A percentile compares a stretch with the other conserved stretches of the same genome.
These are phyloP conservation scores for Troides oblongomaculatus DNA, from an alignment of 2,888 invertebrate genomes.

Conservation along the genomic window DNA sequence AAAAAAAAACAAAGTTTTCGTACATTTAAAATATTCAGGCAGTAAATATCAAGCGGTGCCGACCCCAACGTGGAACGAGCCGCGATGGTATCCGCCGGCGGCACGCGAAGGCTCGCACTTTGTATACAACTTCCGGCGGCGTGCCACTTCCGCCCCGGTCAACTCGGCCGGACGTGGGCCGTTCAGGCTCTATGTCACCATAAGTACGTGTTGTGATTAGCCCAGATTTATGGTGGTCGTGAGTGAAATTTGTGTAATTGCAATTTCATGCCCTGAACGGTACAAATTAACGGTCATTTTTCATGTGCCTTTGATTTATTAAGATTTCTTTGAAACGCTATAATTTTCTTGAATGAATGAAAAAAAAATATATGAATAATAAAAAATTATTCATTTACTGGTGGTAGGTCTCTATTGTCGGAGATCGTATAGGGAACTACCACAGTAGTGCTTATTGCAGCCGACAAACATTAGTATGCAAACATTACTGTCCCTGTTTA, in stretches of 20 bases:
- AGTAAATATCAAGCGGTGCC: background rate
- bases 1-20: background rate
- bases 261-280: constrained; percentile 29
- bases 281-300: constrained; percentile 13
- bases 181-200: constrained; percentile 73
- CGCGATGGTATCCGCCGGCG: constrained; percentile 35
- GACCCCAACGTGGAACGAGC: constrained; percentile 20
- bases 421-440: too few relatives aligned
- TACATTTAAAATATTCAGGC: background rate
- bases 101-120: constrained; percentile 77
- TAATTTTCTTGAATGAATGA: background rate
- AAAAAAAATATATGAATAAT: too few relatives aligned
- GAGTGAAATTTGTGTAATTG: constrained; percentile 58
- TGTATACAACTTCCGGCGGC: constrained; percentile 73
- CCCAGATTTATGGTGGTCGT: constrained; percentile 58
- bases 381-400: too few relatives aligned
- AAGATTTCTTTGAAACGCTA: background rate
- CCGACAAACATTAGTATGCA: too few relatives aligned
- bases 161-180: constrained; percentile 61
- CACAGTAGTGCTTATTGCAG: too few relatives aligned
- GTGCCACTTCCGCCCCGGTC: constrained; percentile 58
- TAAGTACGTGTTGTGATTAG: constrained; percentile 73
- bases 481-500: too few relatives aligned
- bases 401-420: too few relatives aligned
- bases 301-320: constrained; percentile 19